A percentile compares a stretch with the other conserved stretches of the same genome.
These are phyloP conservation scores for Trachelus stipa DNA, from an alignment of 2,888 invertebrate genomes.

Conservation along the genomic window DNA sequence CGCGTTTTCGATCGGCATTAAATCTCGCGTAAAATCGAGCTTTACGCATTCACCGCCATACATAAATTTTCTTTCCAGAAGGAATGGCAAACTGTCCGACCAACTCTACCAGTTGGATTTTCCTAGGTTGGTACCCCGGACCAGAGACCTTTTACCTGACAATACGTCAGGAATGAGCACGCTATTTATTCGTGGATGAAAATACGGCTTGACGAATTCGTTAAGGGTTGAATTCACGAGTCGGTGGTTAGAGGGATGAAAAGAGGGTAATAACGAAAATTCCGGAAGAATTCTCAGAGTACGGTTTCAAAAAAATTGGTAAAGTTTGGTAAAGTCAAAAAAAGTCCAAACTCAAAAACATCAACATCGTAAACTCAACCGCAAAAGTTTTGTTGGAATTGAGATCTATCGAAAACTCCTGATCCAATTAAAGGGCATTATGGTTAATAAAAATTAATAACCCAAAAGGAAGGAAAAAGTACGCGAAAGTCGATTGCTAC, in stretches of 20 bases:
- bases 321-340: too few relatives aligned
- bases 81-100: background rate
- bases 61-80: background rate
- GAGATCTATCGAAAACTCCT: slow-evolving; percentile 35
- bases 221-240: slow-evolving; percentile 3
- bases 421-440: slow-evolving; percentile 30
- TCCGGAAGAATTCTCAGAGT: background rate
- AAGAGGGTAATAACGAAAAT: background rate
- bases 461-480: slow-evolving; percentile 29
- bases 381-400: background rate
- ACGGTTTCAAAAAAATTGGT: background rate
- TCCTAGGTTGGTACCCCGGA: background rate
- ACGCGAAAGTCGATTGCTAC: slow-evolving; percentile 37
- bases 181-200: slow-evolving; percentile 1
- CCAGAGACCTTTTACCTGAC: background rate
- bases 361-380: background rate
- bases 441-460: slow-evolving; percentile 36
- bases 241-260: background rate
- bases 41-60: slow-evolving; percentile 1
- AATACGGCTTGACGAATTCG: background rate
- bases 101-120: background rate
- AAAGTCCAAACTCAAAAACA: too few relatives aligned
- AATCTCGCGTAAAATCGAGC: slow-evolving; percentile 2
- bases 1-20: slow-evolving; percentile 3
- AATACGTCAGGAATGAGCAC: background rate